phyloP scores from a whole-genome alignment of 2,113 vertebrate species.

The Pitta sordida region DNA sequence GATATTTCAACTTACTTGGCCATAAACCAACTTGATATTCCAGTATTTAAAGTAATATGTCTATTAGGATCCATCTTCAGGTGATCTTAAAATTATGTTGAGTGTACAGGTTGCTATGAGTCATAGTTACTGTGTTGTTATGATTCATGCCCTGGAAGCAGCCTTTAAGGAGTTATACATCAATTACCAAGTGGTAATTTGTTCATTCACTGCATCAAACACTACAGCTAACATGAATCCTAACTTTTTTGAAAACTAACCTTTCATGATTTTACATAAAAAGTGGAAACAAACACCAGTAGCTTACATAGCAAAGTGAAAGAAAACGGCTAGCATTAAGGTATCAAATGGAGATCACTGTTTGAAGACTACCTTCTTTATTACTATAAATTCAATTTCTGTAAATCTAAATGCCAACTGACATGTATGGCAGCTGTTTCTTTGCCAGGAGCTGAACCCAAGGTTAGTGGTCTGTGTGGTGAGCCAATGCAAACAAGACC shows the following conservation, averaged over 20 bases:
- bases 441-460: not conserved
- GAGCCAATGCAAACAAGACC: not conserved
- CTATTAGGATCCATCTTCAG: not conserved
- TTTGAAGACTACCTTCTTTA: not conserved
- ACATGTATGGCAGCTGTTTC: not conserved
- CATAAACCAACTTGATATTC: not conserved
- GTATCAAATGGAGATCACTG: fast-evolving
- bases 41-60: not conserved
- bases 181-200: not conserved
- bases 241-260: not conserved
- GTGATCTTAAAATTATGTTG: not conserved
- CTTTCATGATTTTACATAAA: not conserved
- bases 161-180: not conserved
- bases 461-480: not conserved
- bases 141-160: not conserved
- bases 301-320: not conserved
- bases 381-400: not conserved
- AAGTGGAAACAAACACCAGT: not conserved
- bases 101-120: not conserved
- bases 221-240: not conserved
- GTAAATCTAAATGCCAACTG: not conserved
- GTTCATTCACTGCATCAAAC: not conserved
- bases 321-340: not conserved
- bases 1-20: not conserved
- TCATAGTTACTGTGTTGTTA: not conserved